These are phyloP conservation scores for Heloderma charlesbogerti DNA, from an alignment of 2,113 vertebrate species.

Conservation along the genomic window DNA sequence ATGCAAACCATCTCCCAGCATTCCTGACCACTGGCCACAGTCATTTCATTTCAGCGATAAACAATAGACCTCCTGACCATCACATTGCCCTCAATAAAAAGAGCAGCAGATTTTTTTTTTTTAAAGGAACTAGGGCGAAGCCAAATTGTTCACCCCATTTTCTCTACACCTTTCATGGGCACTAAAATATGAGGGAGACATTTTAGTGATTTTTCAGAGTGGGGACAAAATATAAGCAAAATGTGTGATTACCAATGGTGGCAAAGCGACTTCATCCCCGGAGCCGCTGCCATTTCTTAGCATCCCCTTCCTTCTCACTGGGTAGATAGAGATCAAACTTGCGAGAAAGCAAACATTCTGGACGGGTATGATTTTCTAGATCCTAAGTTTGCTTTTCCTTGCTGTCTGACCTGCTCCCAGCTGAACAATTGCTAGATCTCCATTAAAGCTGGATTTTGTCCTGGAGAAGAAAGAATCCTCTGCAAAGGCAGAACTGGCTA, in stretches of 20 bases:
- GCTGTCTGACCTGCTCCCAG: neutral
- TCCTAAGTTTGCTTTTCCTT: neutral
- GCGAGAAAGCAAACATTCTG: neutral
- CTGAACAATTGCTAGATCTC: neutral
- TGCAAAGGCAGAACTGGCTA: neutral
- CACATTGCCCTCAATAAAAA: no score
- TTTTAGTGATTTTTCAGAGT: neutral
- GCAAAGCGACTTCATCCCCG: neutral
- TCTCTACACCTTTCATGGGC: no score
- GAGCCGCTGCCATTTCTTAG: neutral
- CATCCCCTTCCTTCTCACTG: neutral
- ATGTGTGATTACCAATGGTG: neutral
- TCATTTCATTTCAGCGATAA: no score
- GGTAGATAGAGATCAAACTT: neutral
- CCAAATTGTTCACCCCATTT: no score
- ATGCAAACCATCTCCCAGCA: no score
- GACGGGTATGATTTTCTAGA: neutral
- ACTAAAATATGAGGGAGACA: no score
- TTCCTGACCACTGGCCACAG: no score
- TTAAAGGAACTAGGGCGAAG: no score
- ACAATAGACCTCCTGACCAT: no score
- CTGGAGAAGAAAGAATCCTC: neutral
- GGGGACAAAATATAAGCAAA: neutral
- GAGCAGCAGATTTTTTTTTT: no score
- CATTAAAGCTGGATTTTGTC: fast-evolving